Conservation (phyloP, 1,140 invertebrate species). For the Drosophila fuyamai region DNA sequence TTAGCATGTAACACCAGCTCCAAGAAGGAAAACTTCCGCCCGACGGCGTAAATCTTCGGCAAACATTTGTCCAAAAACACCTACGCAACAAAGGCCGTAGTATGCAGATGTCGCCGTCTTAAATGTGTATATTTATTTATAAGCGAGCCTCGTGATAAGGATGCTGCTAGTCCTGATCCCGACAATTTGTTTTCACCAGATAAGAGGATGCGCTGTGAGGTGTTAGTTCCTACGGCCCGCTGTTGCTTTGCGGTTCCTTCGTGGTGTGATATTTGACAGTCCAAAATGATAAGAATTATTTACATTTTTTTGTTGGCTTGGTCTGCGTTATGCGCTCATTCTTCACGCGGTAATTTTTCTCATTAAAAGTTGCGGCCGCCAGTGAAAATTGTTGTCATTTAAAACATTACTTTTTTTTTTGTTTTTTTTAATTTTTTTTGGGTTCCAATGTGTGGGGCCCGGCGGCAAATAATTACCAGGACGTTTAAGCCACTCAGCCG, state of each 20-base stretch:
- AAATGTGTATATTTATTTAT: constrained; percentile 34
- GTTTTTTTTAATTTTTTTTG: background rate
- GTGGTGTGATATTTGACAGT: constrained; percentile 78
- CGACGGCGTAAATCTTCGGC: constrained; percentile 55
- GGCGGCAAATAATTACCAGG: constrained; percentile 75
- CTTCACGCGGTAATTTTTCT: constrained; percentile 59
- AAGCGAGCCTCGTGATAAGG: constrained; percentile 33
- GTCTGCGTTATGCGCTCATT: constrained; percentile 16
- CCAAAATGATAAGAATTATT: constrained; percentile 78
- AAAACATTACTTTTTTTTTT: constrained; percentile 37
- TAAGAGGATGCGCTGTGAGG: constrained; percentile 60
- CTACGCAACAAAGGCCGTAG: constrained; percentile 52
- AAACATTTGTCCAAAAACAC: constrained; percentile 77
- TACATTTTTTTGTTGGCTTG: constrained; percentile 50
- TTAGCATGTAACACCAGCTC: constrained; percentile 18
- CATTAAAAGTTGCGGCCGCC: constrained; percentile 74
- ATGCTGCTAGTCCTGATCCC: constrained; percentile 48
- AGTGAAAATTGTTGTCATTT: constrained; percentile 71
- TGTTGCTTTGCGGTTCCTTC: constrained; percentile 49
- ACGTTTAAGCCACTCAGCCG: constrained; percentile 77
- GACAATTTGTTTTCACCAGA: constrained; percentile 56
- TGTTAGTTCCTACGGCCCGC: constrained; percentile 68
- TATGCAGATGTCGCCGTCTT: constrained; percentile 65
- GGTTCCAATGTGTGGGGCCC: constrained; percentile 40
- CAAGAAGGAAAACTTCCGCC: constrained; percentile 57